phyloP scores from a whole-genome alignment of 2,888 invertebrate genomes.

The Rotaria macrura region DNA sequence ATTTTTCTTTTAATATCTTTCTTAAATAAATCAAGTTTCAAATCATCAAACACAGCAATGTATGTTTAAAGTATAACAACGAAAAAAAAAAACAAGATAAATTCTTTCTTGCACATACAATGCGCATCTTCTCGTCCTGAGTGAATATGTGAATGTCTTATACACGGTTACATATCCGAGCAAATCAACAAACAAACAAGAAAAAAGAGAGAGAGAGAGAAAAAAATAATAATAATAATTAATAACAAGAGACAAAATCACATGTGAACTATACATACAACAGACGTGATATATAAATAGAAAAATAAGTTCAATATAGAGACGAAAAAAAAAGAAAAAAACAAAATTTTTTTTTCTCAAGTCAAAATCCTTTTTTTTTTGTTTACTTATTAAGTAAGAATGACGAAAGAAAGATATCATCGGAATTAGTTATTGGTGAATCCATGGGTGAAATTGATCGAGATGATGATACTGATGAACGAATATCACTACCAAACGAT shows the following conservation, averaged over 20 bases:
- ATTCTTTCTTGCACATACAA: neutral
- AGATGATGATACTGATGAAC: conserved; percentile 23
- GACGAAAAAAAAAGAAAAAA: neutral
- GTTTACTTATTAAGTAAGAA: neutral
- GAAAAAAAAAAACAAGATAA: neutral
- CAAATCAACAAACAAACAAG: conserved; percentile 15
- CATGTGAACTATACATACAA: neutral
- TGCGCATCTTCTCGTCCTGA: neutral
- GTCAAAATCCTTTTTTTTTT: neutral
- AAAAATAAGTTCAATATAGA: neutral
- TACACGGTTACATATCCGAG: neutral
- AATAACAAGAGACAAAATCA: conserved; percentile 8
- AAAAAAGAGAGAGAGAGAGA: too few species aligned
- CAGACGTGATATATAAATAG: conserved; percentile 25
- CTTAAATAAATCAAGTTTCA: conserved; percentile 15
- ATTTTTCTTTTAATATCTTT: conserved; percentile 9
- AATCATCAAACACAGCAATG: neutral
- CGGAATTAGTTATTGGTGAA: neutral
- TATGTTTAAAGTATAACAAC: conserved; percentile 1
- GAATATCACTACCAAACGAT: conserved; percentile 3
- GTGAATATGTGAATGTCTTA: neutral
- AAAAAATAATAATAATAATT: conserved; percentile 11
- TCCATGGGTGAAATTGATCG: conserved; percentile 26
- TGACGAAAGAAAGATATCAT: neutral
- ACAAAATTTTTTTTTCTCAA: neutral